Evolutionary conservation across 1,140 invertebrate species (phyloP).

Genomic region (Trialeurodes vaporariorum): DNA sequence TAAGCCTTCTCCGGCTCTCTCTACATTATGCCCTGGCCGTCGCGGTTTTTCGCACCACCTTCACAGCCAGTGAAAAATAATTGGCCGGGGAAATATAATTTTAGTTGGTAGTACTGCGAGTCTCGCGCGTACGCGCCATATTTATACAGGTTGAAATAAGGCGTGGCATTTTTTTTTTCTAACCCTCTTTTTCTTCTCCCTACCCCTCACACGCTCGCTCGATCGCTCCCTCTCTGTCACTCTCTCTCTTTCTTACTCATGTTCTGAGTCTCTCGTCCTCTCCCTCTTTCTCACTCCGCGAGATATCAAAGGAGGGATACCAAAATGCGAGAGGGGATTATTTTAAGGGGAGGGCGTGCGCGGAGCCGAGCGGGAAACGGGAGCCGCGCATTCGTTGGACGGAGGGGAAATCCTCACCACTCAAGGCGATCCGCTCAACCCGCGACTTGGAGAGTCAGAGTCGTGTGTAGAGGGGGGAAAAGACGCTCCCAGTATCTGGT

Average conservation of each 20-base stretch:
- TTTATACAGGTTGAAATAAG: not conserved
- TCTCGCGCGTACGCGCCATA: not conserved
- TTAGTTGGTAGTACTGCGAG: not conserved
- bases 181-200: not conserved
- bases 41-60: no score
- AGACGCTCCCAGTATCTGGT: not conserved
- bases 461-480: not conserved
- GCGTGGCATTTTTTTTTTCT: not conserved
- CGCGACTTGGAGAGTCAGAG: no score
- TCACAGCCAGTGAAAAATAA: not conserved
- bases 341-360: not conserved
- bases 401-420: no score
- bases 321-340: not conserved
- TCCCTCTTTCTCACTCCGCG: not conserved
- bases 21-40: no score
- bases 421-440: no score
- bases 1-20: no score
- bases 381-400: no score
- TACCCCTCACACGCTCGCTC: no score
- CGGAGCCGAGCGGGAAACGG: not conserved
- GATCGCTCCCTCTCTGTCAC: no score
- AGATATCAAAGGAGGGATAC: not conserved
- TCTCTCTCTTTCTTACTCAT: no score
- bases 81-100: not conserved
- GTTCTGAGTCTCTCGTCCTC: no score